A percentile compares a stretch with the other conserved stretches of the same genome.
Evolutionary conservation across 2,113 vertebrate genomes (phyloP).

Genomic region (Tenebrosternarchus preto): DNA sequence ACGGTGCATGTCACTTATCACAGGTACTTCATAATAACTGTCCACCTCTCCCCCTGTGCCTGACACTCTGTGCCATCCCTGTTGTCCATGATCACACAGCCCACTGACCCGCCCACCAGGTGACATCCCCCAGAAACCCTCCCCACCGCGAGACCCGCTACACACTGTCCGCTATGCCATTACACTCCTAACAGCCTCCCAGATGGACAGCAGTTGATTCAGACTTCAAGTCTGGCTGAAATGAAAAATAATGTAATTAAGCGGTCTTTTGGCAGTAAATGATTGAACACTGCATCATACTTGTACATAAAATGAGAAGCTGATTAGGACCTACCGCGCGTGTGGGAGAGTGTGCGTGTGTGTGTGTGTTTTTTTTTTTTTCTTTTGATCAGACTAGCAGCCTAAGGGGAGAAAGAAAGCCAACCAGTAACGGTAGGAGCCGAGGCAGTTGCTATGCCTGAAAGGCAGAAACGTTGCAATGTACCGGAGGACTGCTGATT

Average conservation of each 20-base stretch:
- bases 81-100: slow-evolving; percentile 47
- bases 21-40: slow-evolving; percentile 55
- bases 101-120: slow-evolving; percentile 41
- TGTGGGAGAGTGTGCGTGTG: not conserved
- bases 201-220: too few relatives aligned
- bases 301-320: not conserved
- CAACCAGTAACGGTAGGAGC: slow-evolving; percentile 34
- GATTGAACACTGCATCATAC: not conserved
- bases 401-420: slow-evolving; percentile 31
- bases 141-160: not conserved
- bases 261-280: not conserved
- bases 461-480: slow-evolving; percentile 43
- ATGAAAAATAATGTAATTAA: not conserved
- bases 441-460: slow-evolving; percentile 40
- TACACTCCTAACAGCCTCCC: not conserved
- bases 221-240: not conserved
- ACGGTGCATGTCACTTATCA: slow-evolving; percentile 58
- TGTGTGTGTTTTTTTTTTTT: not conserved
- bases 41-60: slow-evolving; percentile 43
- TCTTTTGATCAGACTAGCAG: not conserved
- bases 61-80: slow-evolving; percentile 27
- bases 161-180: not conserved
- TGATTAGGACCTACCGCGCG: not conserved
- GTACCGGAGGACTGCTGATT: slow-evolving; percentile 51
- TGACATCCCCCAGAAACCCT: slow-evolving; percentile 15